Percentiles rank a stretch among this genome's conserved stretches.
Conservation (phyloP, 2,888 invertebrate species). For the Rotaria magnacalcarata region DNA sequence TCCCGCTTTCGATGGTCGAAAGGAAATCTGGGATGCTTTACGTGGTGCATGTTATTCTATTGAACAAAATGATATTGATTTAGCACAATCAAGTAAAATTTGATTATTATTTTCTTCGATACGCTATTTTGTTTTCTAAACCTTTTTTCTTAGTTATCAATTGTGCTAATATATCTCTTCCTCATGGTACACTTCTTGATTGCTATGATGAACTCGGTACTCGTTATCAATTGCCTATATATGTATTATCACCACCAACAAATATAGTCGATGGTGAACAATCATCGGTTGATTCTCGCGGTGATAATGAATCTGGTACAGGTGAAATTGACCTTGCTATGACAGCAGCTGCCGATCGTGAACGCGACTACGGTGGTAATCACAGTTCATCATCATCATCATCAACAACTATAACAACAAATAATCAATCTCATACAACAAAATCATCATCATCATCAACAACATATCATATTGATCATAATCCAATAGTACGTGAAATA, state of each 20-base stretch:
- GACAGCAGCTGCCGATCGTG: conserved; percentile 48
- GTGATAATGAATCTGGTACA: conserved; percentile 51
- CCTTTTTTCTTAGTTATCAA: neutral
- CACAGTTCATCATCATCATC: conserved; percentile 45
- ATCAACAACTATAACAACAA: neutral
- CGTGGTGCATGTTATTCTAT: neutral
- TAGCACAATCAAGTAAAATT: conserved; percentile 65
- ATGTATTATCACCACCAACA: neutral
- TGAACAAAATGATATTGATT: conserved; percentile 24
- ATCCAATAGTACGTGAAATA: conserved; percentile 34
- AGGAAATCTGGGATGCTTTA: conserved; percentile 36
- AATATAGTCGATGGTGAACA: neutral
- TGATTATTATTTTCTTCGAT: conserved; percentile 66
- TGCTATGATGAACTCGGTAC: conserved; percentile 37
- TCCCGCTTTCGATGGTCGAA: conserved; percentile 13
- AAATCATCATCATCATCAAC: neutral
- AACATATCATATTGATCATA: neutral
- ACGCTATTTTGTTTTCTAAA: neutral
- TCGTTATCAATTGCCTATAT: conserved; percentile 8
- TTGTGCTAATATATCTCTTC: conserved; percentile 29
- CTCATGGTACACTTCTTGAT: conserved; percentile 8
- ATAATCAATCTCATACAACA: neutral
- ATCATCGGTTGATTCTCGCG: neutral
- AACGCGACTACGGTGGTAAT: conserved; percentile 50
- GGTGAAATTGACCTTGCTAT: conserved; percentile 49